Evolutionary conservation across 2,113 vertebrate genomes (phyloP), one percentile per base, ranked within the genome.

Genomic region (Triplophysa tibetana): DNA sequence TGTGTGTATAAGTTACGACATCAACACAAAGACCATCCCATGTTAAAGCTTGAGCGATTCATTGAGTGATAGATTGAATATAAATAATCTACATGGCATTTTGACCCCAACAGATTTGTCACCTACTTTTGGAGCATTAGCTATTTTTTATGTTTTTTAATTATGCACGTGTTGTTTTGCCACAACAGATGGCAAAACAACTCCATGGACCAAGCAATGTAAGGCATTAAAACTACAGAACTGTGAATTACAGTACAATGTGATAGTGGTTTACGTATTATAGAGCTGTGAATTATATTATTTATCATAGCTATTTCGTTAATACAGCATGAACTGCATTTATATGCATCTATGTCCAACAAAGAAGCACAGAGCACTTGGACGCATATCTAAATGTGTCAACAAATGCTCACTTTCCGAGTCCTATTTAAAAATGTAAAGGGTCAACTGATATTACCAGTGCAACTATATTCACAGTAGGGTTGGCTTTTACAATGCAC

Each of bases 11-110:
- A 8, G 10, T 11, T n/a, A 8, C 12, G 5, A 70, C 38, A 50
- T n/a, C 45, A 67, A 58, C 54, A 75, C 9, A 24, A 52, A 12
- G 16, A 67, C 65, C 69, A 76, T 2, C 70, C 70, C 17, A 41
- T 58, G 26, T 38, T 58, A 29, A 29, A 54, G 4, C 50, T 70
- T 29, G 68, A 10, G 48, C 54, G 48, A 54, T n/a, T n/a, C n/a
- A n/a, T n/a, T n/a, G n/a, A n/a, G n/a, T 54, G 52, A 19, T 66
- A 21, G 29, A 50, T 13, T 67, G 6, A 48, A 23, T 67, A 12
- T 67, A 23, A 21, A 50, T 26, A 10, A 69, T 23, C 8, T 4
- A 1, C 3, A 26, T 24, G 43, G 8, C 66, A 69, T 1, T 23
- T 17, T 26, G 3, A 41, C 24, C 21, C 67, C 67, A 26, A 26